A percentile compares a stretch with the other conserved stretches of the same genome.
phyloP scores from a whole-genome alignment of 2,797 vertebrate genomes.

The Tapera naevia region DNA sequence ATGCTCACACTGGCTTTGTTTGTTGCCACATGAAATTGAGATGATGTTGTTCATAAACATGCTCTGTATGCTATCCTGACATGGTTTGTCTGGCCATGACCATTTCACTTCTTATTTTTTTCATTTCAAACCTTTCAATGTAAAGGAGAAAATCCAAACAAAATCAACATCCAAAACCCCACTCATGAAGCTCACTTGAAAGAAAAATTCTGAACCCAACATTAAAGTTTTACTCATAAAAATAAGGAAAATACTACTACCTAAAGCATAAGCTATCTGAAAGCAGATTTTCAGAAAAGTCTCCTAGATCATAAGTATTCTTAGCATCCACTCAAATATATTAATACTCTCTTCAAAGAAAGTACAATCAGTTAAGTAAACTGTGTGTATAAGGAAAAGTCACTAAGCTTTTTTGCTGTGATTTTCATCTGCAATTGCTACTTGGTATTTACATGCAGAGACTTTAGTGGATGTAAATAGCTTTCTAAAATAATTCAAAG shows the following conservation, averaged over 20 bases:
- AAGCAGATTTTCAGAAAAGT: neutral
- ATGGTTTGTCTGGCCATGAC: neutral
- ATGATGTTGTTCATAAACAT: neutral
- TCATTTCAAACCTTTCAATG: neutral
- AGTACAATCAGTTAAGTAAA: slow-evolving; percentile 45
- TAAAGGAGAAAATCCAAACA: neutral
- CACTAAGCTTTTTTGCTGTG: slow-evolving; percentile 24
- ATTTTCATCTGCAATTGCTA: slow-evolving; percentile 36
- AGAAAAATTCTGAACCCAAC: neutral
- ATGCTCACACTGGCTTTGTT: neutral
- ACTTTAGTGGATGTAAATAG: slow-evolving; percentile 12
- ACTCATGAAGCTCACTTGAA: neutral
- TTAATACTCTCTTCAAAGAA: neutral
- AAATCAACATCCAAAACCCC: neutral
- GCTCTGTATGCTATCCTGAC: neutral
- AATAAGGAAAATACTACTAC: neutral
- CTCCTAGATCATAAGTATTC: neutral
- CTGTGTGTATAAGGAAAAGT: slow-evolving; percentile 29
- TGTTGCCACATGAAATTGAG: neutral
- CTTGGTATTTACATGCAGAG: neutral
- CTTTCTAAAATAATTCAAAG: slow-evolving; percentile 37
- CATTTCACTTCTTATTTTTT: neutral
- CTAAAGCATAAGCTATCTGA: neutral
- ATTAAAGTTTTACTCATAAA: neutral
- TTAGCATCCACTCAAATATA: neutral